Evolutionary conservation across 2,113 vertebrate species (phyloP), one percentile per base, ranked within the genome.

Genomic region (Beaufortia kweichowensis): DNA sequence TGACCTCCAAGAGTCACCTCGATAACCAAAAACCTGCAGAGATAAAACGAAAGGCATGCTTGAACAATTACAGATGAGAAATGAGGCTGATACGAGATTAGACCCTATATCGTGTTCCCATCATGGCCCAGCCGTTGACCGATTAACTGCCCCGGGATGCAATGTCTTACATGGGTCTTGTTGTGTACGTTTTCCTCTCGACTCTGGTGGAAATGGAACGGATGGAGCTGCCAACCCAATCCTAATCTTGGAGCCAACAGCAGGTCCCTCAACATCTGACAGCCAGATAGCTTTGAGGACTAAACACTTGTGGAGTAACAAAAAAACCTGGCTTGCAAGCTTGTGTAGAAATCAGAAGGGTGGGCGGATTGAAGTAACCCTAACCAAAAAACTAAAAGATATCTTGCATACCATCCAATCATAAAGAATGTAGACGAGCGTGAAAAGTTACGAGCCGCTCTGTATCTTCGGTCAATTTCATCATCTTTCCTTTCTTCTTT

Each of bases 191-290:
- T 15, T 55, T 19, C 48, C 9, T 11, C 29, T 14, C 17, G n/a
- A 69, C 26, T 23, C 11, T 33, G 5, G 66, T 55, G 46, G 53
- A 69, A 80, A 76, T 56, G 17, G 19, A 61, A 63, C 39, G 10
- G 56, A 80, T 69, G 63, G 67, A 75, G 31, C 78, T 75, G 78
- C 78, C 64, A 80, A 60, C 29, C 46, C 31, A 56, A 67, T 24
- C 31, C 78, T 76, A 75, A 76, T 80, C 79, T 76, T 43, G 43
- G 57, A 43, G 64, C 73, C 48, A 70, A 59, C 48, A 57, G 55
- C 60, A 31, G 65, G 43, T 62, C 64, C 63, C 48, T 48, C 71
- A 29, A 39, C 56, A 19, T 21, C 46, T 11, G 72, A 62, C 67
- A 26, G 55, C 24, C 72, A 31, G 64, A 80, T 60, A 80, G 21